Base-by-base conservation (phyloP, 1,140 invertebrate species). In the Tribolium castaneum region DNA sequence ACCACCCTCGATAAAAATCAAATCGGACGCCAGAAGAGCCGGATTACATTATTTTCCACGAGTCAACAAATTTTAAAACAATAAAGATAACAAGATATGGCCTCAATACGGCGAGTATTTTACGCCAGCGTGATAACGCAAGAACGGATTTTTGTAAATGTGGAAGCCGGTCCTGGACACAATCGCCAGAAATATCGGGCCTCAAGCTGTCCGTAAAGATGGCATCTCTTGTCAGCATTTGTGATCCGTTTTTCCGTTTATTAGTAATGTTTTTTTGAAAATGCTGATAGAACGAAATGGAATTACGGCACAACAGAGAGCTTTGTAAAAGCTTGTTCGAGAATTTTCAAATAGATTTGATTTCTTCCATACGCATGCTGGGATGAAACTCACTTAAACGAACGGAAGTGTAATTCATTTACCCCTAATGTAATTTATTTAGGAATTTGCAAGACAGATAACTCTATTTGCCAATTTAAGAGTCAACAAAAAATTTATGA, bases 301-400 rank as follows among this genome's bases (percentile, higher is more conserved):
- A 72, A 50, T 72, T 72, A 22, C 14, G 39, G 3, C 50, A 10
- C 16, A 73, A 73, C 52, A 10, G 19, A 73, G 30, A 54, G 50
- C 70, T 45, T 72, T 51, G 7, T 73, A 54, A 73, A 73, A 73
- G 71, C 71, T 49, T 73, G 49, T 22, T 52, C 71, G 71, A 9
- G 49, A 52, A 52, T 30, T 73, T 73, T 35, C 14, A 25, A 66
- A 66, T 35, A 66, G 34, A 66, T 35, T 66, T 66, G 59, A 66
- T 66, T 66, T 22, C n/a, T 66, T 35, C 30, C 25, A 35, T 66
- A 66, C 54, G 16, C 34, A 35, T 30, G 30, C 30, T 66, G 30
- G 30, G 45, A 72, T 25, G 49, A 52, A 72, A 52, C 34, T 72
- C 70, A 30, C 39, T 72, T 72, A 72, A 72, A 72, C 49, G 39